phyloP scores from a whole-genome alignment of 2,888 invertebrate genomes.

The Drosophila borborema region DNA sequence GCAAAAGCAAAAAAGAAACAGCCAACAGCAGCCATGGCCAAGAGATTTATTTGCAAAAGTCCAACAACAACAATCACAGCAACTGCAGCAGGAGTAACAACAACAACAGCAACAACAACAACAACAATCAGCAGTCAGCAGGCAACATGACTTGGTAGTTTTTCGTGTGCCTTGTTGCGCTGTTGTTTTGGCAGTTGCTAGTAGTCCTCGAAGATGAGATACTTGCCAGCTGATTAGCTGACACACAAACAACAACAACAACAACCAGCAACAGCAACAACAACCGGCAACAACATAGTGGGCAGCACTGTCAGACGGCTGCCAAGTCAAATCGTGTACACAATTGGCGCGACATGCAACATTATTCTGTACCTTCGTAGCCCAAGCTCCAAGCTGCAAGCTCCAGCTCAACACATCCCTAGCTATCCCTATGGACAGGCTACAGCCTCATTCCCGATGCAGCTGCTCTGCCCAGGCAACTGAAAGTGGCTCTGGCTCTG shows the following conservation, averaged over 20 bases:
- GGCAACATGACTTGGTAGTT: conserved; percentile 77
- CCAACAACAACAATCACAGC: conserved; percentile 44
- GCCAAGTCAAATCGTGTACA: conserved; percentile 82
- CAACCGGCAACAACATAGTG: conserved; percentile 55
- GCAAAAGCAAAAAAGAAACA: conserved; percentile 33
- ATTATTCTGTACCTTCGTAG: conserved; percentile 47
- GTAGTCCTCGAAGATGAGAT: conserved; percentile 84
- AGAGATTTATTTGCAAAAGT: conserved; percentile 72
- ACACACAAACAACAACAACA: conserved; percentile 67
- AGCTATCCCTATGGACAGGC: conserved; percentile 46
- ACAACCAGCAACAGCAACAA: conserved; percentile 33
- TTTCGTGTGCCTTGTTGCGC: conserved; percentile 69
- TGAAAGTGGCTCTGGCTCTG: conserved; percentile 49
- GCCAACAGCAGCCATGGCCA: conserved; percentile 58
- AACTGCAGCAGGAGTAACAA: conserved; percentile 48
- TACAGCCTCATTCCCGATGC: conserved; percentile 47
- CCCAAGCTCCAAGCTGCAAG: conserved; percentile 35
- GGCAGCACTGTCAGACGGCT: conserved; percentile 76
- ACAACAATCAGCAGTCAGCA: conserved; percentile 40
- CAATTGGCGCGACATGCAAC: conserved; percentile 80
- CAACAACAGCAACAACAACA: conserved; percentile 35
- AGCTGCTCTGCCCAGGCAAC: conserved; percentile 56
- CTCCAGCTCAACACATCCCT: conserved; percentile 24
- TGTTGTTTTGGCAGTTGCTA: conserved; percentile 74
- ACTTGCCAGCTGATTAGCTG: conserved; percentile 83